phyloP scores from a whole-genome alignment of 2,888 invertebrate genomes.

The Plusia festucae region DNA sequence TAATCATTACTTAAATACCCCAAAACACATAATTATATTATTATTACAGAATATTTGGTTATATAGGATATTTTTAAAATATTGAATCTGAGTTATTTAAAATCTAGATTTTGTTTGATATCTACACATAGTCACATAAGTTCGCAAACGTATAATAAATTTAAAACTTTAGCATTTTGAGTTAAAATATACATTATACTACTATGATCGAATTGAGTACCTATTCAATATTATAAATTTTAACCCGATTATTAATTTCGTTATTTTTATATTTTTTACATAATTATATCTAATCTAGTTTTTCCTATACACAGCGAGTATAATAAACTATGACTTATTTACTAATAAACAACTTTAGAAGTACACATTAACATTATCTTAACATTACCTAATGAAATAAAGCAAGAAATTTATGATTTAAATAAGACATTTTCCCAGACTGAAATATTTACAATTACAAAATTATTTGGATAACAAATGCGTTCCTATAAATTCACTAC shows the following conservation, averaged over 20 bases:
- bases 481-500: constrained; percentile 5
- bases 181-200: constrained; percentile 20
- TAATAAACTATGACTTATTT: background rate
- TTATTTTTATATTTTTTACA: constrained; percentile 31
- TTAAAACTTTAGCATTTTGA: background rate
- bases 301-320: constrained; percentile 20
- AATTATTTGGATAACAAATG: background rate
- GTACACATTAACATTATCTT: no score
- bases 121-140: background rate
- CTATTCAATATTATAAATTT: constrained; percentile 19
- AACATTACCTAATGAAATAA: background rate
- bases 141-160: background rate
- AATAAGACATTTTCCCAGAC: constrained; percentile 13
- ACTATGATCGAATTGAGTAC: constrained; percentile 17
- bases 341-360: background rate
- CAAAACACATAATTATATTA: background rate
- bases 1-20: background rate
- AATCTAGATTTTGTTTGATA: background rate
- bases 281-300: constrained; percentile 29
- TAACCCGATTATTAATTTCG: constrained; percentile 26
- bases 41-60: background rate
- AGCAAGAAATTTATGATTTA: background rate
- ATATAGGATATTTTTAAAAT: background rate
- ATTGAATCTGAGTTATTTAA: background rate
- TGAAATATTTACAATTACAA: background rate